phyloP scores from a whole-genome alignment of 2,113 vertebrate genomes.

The Saccopteryx leptura region DNA sequence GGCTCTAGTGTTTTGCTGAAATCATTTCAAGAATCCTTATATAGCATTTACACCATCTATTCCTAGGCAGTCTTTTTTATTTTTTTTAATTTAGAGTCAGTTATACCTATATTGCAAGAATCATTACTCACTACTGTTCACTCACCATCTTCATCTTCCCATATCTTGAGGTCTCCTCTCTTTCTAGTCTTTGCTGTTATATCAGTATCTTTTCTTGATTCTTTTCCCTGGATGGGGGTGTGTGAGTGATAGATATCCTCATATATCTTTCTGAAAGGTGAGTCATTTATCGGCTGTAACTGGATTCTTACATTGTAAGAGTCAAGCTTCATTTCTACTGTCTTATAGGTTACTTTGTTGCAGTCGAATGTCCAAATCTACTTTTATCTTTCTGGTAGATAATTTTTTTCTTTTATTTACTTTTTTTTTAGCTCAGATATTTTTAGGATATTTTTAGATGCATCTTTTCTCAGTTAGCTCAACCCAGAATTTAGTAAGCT shows the following conservation, averaged over 20 bases:
- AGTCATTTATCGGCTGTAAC: neutral
- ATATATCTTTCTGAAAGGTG: neutral
- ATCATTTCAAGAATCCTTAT: neutral
- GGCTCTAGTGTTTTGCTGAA: conserved; percentile 2
- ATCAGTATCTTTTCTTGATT: neutral
- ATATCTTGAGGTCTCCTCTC: neutral
- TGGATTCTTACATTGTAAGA: neutral
- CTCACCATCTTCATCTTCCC: neutral
- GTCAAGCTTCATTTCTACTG: neutral
- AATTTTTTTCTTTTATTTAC: neutral
- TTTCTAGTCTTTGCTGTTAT: neutral
- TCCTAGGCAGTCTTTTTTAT: neutral
- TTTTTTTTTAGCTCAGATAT: neutral
- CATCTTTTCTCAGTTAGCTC: neutral
- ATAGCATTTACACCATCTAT: neutral
- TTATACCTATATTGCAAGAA: neutral
- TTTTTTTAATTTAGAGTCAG: neutral
- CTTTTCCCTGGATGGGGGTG: neutral
- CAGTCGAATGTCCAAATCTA: neutral
- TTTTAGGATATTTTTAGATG: neutral
- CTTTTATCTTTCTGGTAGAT: neutral
- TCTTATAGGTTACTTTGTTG: neutral
- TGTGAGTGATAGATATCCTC: neutral
- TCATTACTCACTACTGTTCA: neutral
- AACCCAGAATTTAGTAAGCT: neutral